Conservation (phyloP, 1,140 invertebrate species). For the Panulirus ornatus region DNA sequence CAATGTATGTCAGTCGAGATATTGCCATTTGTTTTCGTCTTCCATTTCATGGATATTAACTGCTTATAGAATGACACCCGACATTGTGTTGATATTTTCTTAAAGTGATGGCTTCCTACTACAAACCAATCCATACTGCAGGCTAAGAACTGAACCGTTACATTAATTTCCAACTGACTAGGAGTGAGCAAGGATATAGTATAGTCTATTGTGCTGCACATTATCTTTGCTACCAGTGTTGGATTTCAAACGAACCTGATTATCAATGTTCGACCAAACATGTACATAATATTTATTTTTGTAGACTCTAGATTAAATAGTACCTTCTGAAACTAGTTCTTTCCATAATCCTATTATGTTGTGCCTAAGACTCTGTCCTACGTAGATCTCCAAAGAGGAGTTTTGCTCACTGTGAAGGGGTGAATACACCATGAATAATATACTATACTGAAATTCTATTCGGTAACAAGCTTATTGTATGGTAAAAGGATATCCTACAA, state of each 20-base stretch:
- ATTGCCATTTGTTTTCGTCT: too few relatives aligned
- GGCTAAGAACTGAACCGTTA: too few relatives aligned
- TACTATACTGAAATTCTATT: background rate
- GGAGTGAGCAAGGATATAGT: background rate
- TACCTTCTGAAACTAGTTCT: background rate
- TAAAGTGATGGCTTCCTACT: too few relatives aligned
- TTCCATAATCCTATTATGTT: background rate
- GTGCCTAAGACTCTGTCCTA: background rate
- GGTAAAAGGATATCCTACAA: background rate
- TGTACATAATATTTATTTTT: conserved; percentile 49
- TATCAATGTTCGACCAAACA: background rate
- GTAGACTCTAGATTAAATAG: conserved; percentile 7
- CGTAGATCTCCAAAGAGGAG: background rate
- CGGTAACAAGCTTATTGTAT: background rate
- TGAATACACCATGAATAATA: background rate
- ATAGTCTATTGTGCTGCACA: too few relatives aligned
- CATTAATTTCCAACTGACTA: background rate
- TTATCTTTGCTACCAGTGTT: background rate
- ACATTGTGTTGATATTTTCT: too few relatives aligned
- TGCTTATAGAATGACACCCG: too few relatives aligned
- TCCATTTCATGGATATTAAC: too few relatives aligned
- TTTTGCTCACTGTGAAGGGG: background rate
- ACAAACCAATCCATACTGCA: too few relatives aligned
- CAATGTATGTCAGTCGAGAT: too few relatives aligned
- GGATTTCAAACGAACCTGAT: background rate